Percentiles rank a stretch among this genome's conserved stretches.
Evolutionary conservation across 2,888 invertebrate species (phyloP).

Genomic region (Harpalus rubripes): DNA sequence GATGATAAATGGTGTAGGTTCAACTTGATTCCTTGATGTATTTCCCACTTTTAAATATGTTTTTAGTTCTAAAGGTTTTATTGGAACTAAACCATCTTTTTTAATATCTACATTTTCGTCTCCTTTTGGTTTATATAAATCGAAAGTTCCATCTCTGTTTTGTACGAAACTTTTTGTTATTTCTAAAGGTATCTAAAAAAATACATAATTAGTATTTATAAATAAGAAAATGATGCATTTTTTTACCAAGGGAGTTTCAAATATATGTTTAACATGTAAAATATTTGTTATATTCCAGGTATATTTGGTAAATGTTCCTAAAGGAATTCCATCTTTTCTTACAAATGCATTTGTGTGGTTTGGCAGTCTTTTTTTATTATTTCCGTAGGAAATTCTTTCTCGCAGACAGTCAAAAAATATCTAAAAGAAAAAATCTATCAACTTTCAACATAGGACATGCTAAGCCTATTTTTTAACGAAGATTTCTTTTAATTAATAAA

Average conservation of each 20-base stretch:
- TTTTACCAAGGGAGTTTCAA: constrained; percentile 82
- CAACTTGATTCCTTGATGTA: constrained; percentile 74
- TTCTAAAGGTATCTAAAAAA: constrained; percentile 80
- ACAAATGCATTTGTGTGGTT: constrained; percentile 82
- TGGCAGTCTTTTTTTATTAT: constrained; percentile 83
- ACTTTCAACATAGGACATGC: too few species aligned
- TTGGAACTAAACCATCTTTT: constrained; percentile 76
- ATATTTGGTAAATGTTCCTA: constrained; percentile 85
- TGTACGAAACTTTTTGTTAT: constrained; percentile 83
- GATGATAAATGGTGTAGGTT: constrained; percentile 84
- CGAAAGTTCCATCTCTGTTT: constrained; percentile 82
- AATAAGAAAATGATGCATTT: background rate
- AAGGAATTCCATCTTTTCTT: constrained; percentile 81
- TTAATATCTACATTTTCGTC: constrained; percentile 73
- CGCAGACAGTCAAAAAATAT: constrained; percentile 86
- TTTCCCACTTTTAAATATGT: constrained; percentile 84
- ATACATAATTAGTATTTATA: constrained; percentile 67
- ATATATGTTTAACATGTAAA: constrained; percentile 86
- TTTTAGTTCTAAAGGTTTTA: constrained; percentile 81
- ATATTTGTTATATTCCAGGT: constrained; percentile 87
- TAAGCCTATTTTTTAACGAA: too few species aligned
- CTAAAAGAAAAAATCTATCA: constrained; percentile 76
- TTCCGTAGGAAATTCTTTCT: constrained; percentile 83
- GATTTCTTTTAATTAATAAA: too few species aligned
- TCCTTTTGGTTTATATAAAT: constrained; percentile 71